Percentiles rank a stretch among this genome's conserved stretches.
Conservation (phyloP, 2,888 invertebrate genomes). For the Leptinotarsa rubiginosa region DNA sequence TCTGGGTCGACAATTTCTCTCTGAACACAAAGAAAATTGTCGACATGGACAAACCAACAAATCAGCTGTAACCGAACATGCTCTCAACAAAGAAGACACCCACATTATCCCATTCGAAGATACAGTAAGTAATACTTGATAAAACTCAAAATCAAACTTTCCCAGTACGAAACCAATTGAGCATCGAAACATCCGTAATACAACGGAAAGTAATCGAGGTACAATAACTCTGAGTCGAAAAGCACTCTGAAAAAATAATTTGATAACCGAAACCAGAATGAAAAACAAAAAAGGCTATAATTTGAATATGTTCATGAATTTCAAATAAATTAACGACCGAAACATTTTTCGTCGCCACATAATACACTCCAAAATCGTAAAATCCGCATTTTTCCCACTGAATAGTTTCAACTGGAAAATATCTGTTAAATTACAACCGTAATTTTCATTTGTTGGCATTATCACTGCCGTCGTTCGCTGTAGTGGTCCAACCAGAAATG, state of each 20-base stretch:
- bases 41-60: too few relatives aligned
- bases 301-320: slow-evolving; percentile 1
- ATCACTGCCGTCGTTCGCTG: slow-evolving; percentile 33
- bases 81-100: too few relatives aligned
- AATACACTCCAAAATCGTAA: slow-evolving; percentile 1
- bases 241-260: not conserved
- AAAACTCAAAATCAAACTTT: too few relatives aligned
- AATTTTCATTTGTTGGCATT: slow-evolving; percentile 44
- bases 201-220: too few relatives aligned
- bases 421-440: slow-evolving; percentile 40
- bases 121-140: too few relatives aligned
- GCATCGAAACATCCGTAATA: too few relatives aligned
- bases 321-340: not conserved
- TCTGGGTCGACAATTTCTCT: too few relatives aligned
- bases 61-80: too few relatives aligned
- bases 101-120: too few relatives aligned
- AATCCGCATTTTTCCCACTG: slow-evolving; percentile 29
- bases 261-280: not conserved
- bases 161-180: too few relatives aligned
- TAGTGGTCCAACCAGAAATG: slow-evolving; percentile 36
- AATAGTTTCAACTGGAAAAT: slow-evolving; percentile 38
- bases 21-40: too few relatives aligned
- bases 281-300: not conserved
- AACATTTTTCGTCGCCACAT: slow-evolving; percentile 13
- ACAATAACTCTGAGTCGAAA: not conserved